Evolutionary conservation across 2,113 vertebrate species (phyloP).

Genomic region (Coryphaenoides rupestris): DNA sequence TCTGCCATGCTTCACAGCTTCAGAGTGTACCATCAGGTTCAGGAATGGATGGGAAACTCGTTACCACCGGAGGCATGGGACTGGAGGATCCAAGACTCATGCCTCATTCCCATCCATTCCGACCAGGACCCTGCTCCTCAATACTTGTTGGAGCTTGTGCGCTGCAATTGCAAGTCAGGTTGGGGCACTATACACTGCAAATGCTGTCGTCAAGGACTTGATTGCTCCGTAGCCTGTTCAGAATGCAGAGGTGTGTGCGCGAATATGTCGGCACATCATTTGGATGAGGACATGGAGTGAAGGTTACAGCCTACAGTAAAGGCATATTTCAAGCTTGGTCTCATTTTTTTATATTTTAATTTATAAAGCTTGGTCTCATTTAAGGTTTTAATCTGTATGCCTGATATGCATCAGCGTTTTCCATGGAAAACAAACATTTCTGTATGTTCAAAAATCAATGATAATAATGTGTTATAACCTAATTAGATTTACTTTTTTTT

Average conservation of each 20-base stretch:
- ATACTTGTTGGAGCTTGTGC: neutral
- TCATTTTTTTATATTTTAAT: too few species aligned
- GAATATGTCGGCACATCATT: too few species aligned
- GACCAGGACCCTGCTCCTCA: slow-evolving; percentile 7
- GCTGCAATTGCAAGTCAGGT: too few species aligned
- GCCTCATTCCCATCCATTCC: slow-evolving; percentile 7
- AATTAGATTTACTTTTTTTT: too few species aligned
- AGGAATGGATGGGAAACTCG: slow-evolving; percentile 9
- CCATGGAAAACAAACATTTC: too few species aligned
- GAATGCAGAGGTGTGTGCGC: neutral
- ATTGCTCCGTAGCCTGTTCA: slow-evolving; percentile 2
- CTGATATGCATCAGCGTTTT: too few species aligned
- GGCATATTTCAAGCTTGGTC: slow-evolving; percentile 5
- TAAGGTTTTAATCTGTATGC: too few species aligned
- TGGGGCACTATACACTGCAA: too few species aligned
- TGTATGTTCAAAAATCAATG: too few species aligned
- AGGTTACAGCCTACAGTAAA: slow-evolving; percentile 1
- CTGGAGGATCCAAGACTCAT: slow-evolving; percentile 5
- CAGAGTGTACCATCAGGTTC: slow-evolving; percentile 7
- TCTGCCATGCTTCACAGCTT: too few species aligned
- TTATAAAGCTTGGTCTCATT: too few species aligned
- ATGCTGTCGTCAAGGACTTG: slow-evolving; percentile 1
- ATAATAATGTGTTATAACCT: too few species aligned
- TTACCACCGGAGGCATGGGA: neutral
- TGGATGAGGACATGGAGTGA: slow-evolving; percentile 2